Evolutionary conservation across 1,140 invertebrate genomes (phyloP).

Genomic region (Magallana ariakensis): DNA sequence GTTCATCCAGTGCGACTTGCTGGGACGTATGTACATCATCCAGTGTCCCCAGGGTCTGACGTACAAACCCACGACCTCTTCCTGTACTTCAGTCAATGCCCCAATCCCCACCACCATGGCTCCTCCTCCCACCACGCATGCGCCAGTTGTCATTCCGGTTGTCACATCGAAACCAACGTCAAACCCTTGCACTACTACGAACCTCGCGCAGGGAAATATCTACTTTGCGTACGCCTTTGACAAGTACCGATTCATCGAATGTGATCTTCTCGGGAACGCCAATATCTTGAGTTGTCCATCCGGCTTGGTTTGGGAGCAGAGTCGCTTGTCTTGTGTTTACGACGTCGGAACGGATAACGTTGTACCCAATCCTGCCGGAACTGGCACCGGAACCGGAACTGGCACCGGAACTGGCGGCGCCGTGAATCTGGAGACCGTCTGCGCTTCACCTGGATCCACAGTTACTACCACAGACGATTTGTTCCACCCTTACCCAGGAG

Average conservation of each 20-base stretch:
- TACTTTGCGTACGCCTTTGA: conserved; percentile 60
- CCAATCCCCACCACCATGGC: background rate
- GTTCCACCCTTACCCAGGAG: conserved; percentile 18
- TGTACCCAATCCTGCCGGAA: background rate
- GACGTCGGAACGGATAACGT: conserved; percentile 5
- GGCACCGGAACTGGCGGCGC: conserved; percentile 32
- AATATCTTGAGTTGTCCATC: conserved; percentile 56
- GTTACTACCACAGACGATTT: background rate
- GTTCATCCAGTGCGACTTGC: conserved; percentile 67
- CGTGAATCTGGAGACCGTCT: background rate
- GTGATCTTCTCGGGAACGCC: conserved; percentile 55
- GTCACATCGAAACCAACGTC: background rate
- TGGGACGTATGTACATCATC: conserved; percentile 68
- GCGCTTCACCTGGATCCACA: background rate
- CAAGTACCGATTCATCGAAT: conserved; percentile 65
- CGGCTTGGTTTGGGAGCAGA: conserved; percentile 28
- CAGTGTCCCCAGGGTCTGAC: conserved; percentile 62
- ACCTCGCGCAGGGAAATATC: conserved; percentile 47
- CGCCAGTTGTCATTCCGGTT: background rate
- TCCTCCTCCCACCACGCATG: background rate
- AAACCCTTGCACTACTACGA: conserved; percentile 59
- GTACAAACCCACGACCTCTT: conserved; percentile 44
- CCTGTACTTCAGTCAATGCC: conserved; percentile 41
- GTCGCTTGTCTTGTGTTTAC: conserved; percentile 37
- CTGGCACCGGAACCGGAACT: background rate